phyloP scores from a whole-genome alignment of 2,888 invertebrate species.

The Andrena haemorrhoa region DNA sequence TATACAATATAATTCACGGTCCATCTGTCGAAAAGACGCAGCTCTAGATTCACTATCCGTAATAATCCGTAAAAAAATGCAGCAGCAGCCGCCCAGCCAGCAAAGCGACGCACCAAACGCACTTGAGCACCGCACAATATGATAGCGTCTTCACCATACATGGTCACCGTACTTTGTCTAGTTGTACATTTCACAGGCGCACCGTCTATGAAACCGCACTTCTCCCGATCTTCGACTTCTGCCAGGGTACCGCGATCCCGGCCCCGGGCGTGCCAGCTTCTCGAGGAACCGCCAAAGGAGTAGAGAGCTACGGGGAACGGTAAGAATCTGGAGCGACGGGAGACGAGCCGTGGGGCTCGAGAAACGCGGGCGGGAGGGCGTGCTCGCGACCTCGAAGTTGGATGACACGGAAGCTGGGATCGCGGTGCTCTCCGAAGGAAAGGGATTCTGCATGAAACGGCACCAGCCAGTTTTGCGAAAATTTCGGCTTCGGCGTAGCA shows the following conservation, averaged over 20 bases:
- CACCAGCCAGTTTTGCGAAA: slow-evolving; percentile 68
- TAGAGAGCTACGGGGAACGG: not conserved
- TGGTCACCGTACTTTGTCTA: slow-evolving; percentile 64
- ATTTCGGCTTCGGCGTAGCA: slow-evolving; percentile 69
- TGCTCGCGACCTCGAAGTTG: not conserved
- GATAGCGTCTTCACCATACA: slow-evolving; percentile 57
- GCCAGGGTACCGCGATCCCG: slow-evolving; percentile 64
- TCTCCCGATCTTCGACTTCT: slow-evolving; percentile 42
- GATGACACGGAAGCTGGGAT: slow-evolving; percentile 46
- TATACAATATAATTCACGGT: no score
- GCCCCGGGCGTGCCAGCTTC: not conserved
- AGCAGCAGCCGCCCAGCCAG: slow-evolving; percentile 67
- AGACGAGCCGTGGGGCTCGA: not conserved
- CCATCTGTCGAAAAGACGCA: slow-evolving; percentile 40
- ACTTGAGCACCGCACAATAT: slow-evolving; percentile 73
- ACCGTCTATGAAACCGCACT: slow-evolving; percentile 66
- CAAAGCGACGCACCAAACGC: slow-evolving; percentile 70
- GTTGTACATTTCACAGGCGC: slow-evolving; percentile 65
- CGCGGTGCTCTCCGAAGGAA: slow-evolving; percentile 62
- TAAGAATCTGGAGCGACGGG: not conserved
- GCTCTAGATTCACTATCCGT: slow-evolving; percentile 55
- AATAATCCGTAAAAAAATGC: slow-evolving; percentile 52
- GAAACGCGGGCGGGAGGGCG: not conserved
- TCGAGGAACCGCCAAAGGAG: not conserved
- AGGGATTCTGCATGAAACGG: slow-evolving; percentile 67